Conservation (phyloP, 2,888 invertebrate species). For the Hofmannophila pseudospretella region DNA sequence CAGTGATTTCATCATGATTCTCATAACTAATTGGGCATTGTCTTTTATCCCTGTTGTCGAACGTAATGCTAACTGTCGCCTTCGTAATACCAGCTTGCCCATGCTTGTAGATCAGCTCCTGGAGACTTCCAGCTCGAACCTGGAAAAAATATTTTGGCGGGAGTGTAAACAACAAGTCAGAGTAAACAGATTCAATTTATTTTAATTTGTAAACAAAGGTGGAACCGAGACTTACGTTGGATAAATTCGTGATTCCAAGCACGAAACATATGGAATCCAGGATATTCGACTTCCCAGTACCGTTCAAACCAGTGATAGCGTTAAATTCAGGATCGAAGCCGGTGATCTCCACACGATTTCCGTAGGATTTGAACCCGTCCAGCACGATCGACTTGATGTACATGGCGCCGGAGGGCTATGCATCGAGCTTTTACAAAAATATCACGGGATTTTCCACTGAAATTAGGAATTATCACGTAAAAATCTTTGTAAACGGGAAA, state of each 20-base stretch:
- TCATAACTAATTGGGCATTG: conserved; percentile 96
- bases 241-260: conserved; percentile 94
- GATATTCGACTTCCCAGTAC: conserved; percentile 98
- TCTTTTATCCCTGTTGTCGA: conserved; percentile 91
- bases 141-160: conserved; percentile 39
- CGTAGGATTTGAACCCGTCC: conserved; percentile 99
- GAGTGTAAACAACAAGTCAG: neutral
- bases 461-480: too few species aligned
- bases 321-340: conserved; percentile 97
- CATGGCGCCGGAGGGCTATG: conserved; percentile 76
- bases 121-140: conserved; percentile 93
- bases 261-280: conserved; percentile 99
- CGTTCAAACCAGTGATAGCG: conserved; percentile 98
- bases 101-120: conserved; percentile 98
- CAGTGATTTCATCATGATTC: conserved; percentile 91
- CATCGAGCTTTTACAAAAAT: conserved; percentile 10
- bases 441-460: too few species aligned
- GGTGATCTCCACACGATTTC: conserved; percentile 91
- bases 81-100: conserved; percentile 97
- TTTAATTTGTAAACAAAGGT: neutral
- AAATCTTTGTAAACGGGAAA: conserved; percentile 2
- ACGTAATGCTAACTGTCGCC: conserved; percentile 96
- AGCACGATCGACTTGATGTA: conserved; percentile 93
- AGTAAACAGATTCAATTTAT: too few species aligned
- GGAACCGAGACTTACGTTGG: conserved; percentile 84